Evolutionary conservation across 2,113 vertebrate genomes (phyloP).

Genomic region (Thinocorus orbignyianus): DNA sequence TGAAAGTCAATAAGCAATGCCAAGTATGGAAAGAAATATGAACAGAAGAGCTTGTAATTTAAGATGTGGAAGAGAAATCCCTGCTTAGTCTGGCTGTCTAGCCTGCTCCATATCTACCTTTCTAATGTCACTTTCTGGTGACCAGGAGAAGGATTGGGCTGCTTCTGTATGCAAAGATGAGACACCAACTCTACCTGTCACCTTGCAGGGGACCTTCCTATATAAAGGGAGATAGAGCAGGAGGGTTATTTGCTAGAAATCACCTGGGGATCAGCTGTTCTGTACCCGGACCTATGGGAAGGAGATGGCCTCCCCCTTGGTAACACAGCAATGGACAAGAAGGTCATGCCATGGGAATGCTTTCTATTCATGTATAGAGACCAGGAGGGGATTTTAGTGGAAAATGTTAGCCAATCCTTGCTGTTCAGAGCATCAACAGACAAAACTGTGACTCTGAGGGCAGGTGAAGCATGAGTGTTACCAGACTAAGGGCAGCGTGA

Average conservation of each 20-base stretch:
- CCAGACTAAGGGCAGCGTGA: fast-evolving
- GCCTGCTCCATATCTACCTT: not conserved
- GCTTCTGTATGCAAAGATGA: not conserved
- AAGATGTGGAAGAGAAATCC: not conserved
- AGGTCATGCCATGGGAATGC: not conserved
- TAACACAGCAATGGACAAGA: not conserved
- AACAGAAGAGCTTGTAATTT: not conserved
- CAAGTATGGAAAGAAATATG: not conserved
- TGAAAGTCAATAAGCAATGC: not conserved
- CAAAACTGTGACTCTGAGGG: not conserved
- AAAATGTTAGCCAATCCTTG: not conserved
- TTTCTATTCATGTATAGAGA: not conserved
- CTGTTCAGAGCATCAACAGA: not conserved
- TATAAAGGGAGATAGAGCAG: not conserved
- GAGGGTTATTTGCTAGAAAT: not conserved
- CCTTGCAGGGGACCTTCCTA: not conserved
- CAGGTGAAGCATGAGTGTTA: not conserved
- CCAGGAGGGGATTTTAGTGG: not conserved
- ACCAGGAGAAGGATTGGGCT: not conserved
- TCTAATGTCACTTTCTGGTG: not conserved
- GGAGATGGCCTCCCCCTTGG: not conserved
- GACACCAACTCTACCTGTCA: not conserved
- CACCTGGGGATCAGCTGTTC: not conserved
- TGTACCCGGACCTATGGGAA: not conserved
- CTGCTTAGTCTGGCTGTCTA: not conserved